phyloP scores from a whole-genome alignment of 2,113 vertebrate species.

The Neolamprologus modestus region DNA sequence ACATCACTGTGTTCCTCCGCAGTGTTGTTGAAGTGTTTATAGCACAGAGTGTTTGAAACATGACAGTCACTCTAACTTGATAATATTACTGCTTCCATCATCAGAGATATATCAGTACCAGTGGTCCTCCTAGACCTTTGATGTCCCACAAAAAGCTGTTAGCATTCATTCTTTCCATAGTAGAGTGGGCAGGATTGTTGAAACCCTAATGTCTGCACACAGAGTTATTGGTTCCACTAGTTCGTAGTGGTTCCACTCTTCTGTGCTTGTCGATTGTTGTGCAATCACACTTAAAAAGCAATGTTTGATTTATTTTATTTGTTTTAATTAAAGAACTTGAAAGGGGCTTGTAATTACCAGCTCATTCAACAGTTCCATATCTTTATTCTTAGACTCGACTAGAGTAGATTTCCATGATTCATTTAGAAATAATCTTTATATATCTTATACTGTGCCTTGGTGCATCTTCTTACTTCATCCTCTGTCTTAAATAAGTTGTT shows the following conservation, averaged over 20 bases:
- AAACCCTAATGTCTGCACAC: neutral
- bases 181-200: neutral
- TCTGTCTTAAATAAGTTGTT: neutral
- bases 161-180: neutral
- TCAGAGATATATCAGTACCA: neutral
- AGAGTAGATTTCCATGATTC: neutral
- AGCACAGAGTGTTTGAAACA: neutral
- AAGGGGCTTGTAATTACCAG: neutral
- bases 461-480: neutral
- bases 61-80: neutral
- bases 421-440: neutral
- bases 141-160: neutral
- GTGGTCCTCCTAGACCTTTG: neutral
- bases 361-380: neutral
- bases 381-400: neutral
- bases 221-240: neutral
- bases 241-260: neutral
- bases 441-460: neutral
- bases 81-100: neutral
- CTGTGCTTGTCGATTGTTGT: neutral
- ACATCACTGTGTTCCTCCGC: neutral
- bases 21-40: neutral
- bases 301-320: neutral
- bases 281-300: rapidly evolving
- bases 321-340: neutral